Evolutionary conservation across 1,140 invertebrate genomes (phyloP).

Genomic region (Pteromalus puparum): DNA sequence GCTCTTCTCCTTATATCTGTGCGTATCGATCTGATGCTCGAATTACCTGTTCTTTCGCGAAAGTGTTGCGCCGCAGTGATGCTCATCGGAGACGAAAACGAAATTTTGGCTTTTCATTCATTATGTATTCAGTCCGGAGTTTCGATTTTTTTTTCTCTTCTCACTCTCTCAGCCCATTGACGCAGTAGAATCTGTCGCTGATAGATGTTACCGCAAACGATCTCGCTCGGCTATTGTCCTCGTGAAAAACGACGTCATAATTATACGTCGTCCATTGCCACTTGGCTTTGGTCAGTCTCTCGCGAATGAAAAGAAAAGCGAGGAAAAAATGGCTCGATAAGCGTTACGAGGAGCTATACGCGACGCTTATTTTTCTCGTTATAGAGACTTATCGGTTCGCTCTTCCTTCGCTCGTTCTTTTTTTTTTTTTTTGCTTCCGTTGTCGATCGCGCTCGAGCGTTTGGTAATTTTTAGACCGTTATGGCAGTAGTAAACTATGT

Average conservation of each 20-base stretch:
- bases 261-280: neutral
- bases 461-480: constrained; percentile 19
- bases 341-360: constrained; percentile 57
- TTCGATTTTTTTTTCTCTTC: too few species aligned
- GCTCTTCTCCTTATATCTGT: constrained; percentile 4
- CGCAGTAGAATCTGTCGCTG: neutral
- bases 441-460: neutral
- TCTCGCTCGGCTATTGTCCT: neutral
- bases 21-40: neutral
- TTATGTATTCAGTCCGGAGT: too few species aligned
- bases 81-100: too few species aligned
- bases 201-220: constrained; percentile 9
- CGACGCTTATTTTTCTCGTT: constrained; percentile 49
- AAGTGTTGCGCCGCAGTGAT: too few species aligned
- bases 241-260: constrained; percentile 4
- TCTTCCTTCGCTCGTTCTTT: neutral
- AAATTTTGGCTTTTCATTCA: too few species aligned
- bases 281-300: neutral
- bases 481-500: neutral
- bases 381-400: constrained; percentile 53
- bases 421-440: neutral
- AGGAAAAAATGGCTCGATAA: constrained; percentile 57
- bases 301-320: constrained; percentile 1
- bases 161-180: neutral
- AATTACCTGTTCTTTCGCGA: too few species aligned